Percentiles rank a stretch among this genome's conserved stretches.
These are phyloP conservation scores for Agelastica alni DNA, from an alignment of 2,888 invertebrate genomes.

Conservation along the genomic window DNA sequence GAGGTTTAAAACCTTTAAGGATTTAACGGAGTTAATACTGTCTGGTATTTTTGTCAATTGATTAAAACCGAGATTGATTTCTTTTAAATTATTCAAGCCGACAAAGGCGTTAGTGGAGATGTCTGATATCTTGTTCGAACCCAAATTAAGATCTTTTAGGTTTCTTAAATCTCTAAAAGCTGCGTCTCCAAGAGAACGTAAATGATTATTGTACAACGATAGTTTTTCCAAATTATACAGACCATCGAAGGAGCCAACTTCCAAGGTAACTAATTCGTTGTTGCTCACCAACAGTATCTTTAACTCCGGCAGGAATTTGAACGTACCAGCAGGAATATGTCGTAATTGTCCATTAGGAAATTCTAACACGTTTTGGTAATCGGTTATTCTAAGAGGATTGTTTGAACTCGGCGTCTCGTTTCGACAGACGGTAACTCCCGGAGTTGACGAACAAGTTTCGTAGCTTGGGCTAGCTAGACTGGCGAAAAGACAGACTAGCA, in stretches of 20 bases:
- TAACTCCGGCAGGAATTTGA: conserved; percentile 26
- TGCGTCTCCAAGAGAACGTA: conserved; percentile 12
- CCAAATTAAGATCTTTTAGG: conserved; percentile 24
- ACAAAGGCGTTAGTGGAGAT: conserved; percentile 22
- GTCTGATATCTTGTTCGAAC: conserved; percentile 24
- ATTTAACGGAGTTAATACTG: conserved; percentile 14
- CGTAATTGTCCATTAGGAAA: conserved; percentile 18
- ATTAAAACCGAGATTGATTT: conserved; percentile 32
- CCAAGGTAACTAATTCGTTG: conserved; percentile 23
- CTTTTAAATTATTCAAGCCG: conserved; percentile 22
- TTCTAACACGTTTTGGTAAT: conserved; percentile 27
- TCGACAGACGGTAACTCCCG: conserved; percentile 29
- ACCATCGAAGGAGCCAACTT: conserved; percentile 29
- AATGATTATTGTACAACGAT: conserved; percentile 25
- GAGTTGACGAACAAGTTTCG: conserved; percentile 24
- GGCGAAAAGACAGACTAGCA: background rate
- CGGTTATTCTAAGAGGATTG: conserved; percentile 22
- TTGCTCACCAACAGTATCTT: conserved; percentile 22
- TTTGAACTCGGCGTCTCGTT: conserved; percentile 20
- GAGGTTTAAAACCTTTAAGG: conserved; percentile 21
- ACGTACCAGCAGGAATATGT: conserved; percentile 23
- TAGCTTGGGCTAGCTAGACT: background rate
- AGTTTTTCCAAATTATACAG: conserved; percentile 27
- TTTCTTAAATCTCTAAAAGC: conserved; percentile 24
- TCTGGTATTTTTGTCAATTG: conserved; percentile 22